Evolutionary conservation across 2,888 invertebrate genomes (phyloP), one percentile per base, ranked within the genome.

Genomic region (Crocallis elinguaria): DNA sequence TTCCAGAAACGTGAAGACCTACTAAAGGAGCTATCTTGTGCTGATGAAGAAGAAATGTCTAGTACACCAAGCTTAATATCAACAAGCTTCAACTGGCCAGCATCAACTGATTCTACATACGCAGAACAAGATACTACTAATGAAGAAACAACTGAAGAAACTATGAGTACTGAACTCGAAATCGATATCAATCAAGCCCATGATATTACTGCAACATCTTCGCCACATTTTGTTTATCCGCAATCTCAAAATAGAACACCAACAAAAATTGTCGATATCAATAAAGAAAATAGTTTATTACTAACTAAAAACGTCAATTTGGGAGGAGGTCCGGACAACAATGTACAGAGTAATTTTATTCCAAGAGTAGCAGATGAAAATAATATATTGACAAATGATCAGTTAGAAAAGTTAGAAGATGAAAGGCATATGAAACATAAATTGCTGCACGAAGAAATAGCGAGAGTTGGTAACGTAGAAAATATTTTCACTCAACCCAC

Each of bases 1-100:
- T 44, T 39, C 9, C 84, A 94, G 94, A 93, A 94, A 84, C 92
- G 92, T 0, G 93, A 93, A 70, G 93, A 93, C 39, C 88, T 94
- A 60, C 82, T 94, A 30, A 89, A 85, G 65, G 92, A 93, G 59
- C 80, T 94, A 16, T 93, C 93, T 0, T 94, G 94, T 70, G 79
- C 84, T 8, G 92, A 93, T 54, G 87, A 90, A 53, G 88, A 91
- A 48, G 92, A 92, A 38, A 67, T 74, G 21, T 80, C 85, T 29
- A 88, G 78, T 38, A 60, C 79, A 41, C 42, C 67, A 7, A 69
- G 57, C 49, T 51, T 70, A 11, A 66, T 68, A 17, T 73, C 81
- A 38, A 70, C 75, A 13, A 71, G 68, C 27, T 72, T 69, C 7
- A 72, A 73, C 3, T 77, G 79, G 69, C 64, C 76, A 13, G 62